These are phyloP conservation scores for Pasiphila rectangulata DNA, from an alignment of 2,888 invertebrate species.

Conservation along the genomic window DNA sequence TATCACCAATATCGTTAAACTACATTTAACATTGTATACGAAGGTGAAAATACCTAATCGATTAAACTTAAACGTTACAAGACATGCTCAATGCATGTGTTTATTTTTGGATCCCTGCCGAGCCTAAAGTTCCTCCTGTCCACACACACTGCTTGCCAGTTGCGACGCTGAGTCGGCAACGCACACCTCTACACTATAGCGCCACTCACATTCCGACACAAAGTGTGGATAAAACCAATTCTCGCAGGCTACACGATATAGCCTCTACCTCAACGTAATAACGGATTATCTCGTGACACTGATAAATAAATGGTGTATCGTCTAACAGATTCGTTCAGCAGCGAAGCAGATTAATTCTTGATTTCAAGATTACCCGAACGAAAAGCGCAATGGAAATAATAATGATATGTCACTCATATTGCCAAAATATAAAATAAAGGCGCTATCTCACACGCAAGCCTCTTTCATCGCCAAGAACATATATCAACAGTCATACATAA, in stretches of 20 bases:
- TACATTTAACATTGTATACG: slow-evolving; percentile 77
- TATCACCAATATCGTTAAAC: slow-evolving; percentile 76
- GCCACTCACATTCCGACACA: slow-evolving; percentile 48
- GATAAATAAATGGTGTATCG: slow-evolving; percentile 20
- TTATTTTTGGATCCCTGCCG: slow-evolving; percentile 70
- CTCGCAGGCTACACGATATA: slow-evolving; percentile 43
- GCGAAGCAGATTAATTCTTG: slow-evolving; percentile 44
- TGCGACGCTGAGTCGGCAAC: slow-evolving; percentile 27
- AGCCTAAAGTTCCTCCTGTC: slow-evolving; percentile 71
- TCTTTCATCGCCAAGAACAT: slow-evolving; percentile 36
- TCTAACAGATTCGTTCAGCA: slow-evolving; percentile 38
- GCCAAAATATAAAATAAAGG: slow-evolving; percentile 36
- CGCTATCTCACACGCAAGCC: slow-evolving; percentile 41
- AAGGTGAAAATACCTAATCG: slow-evolving; percentile 73
- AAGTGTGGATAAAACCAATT: slow-evolving; percentile 46
- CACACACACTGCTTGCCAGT: slow-evolving; percentile 50
- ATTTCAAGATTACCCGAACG: slow-evolving; percentile 42
- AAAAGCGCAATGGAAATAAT: slow-evolving; percentile 22
- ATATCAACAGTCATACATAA: slow-evolving; percentile 42
- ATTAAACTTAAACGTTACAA: slow-evolving; percentile 61
- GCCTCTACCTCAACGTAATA: slow-evolving; percentile 43
- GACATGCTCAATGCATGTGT: slow-evolving; percentile 48
- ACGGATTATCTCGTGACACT: slow-evolving; percentile 23
- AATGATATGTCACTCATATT: slow-evolving; percentile 39
- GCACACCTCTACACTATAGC: slow-evolving; percentile 42